Base-by-base conservation (phyloP, 2,113 vertebrate species). In the Trematomus loennbergii region DNA sequence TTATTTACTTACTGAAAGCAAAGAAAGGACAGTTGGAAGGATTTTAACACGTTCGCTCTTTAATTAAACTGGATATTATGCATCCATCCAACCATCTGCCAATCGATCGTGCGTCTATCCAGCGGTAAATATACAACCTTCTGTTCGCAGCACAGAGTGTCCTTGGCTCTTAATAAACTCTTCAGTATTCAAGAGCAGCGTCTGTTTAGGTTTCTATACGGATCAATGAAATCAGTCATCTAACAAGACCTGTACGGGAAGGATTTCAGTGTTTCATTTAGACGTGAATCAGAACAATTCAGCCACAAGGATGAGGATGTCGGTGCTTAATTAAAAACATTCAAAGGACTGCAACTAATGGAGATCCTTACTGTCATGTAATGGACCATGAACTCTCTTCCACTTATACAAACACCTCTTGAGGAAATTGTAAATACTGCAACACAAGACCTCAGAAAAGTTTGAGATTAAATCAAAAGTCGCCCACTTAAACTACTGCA, bases 51-150 rank as follows among this genome's bases (percentile, higher is more conserved):
- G 17, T 69, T 54, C 2, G 0, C 50, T 68, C 57, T 72, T 46
- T 88, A 83, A 91, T 84, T 72, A 86, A 29, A 63, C n/a, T 43
- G 43, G 60, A 78, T 74, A 76, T 83, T 85, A 72, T 77, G 57
- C 61, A 52, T 58, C 75, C 78, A 70, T 53, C 75, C 61, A 52
- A 58, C 75, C 78, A 73, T 53, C 75, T 80, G 70, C 66, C 48
- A 12, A 82, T 87, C 54, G 45, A 81, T 72, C 48, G 54, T 18
- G 54, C 20, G 25, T 71, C 57, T 40, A 59, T 54, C 68, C 53
- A 22, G 12, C 20, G 52, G 72, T 72, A 60, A 62, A 40, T 8
- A 82, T 9, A 43, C 64, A 61, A 45, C 75, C 78, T 62, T 53
- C 57, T 75, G 73, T n/a, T n/a, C 15, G 4, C 61, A 22, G 57